Base-by-base conservation (phyloP, 2,797 vertebrate genomes). In the Ataeniobius toweri region DNA sequence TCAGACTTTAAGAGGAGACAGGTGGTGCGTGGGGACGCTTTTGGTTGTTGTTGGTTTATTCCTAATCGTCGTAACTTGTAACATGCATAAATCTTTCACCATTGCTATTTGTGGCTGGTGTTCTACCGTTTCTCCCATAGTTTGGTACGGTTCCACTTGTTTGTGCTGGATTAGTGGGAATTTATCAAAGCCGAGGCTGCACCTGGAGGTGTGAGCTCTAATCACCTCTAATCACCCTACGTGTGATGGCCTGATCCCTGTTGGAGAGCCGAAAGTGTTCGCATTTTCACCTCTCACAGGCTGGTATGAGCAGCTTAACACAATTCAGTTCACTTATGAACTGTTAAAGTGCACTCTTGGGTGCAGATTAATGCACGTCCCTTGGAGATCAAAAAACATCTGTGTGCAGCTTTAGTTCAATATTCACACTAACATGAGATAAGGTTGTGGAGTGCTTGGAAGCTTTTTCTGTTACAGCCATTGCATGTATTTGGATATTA, bases 201-300 rank as follows among this genome's bases (percentile, higher is more conserved):
- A 92, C 93, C 92, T 85, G 92, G 90, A 94, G 94, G 94, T 96
- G 94, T 95, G 93, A 91, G 91, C 87, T 79, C 78, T 93, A 91
- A 93, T 94, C 93, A 87, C 93, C 88, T 86, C 81, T 90, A 91
- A 92, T 95, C 93, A 93, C 92, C 92, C 93, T 89, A 94, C 71
- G 92, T 93, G 93, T 92, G 91, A 93, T 83, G 85, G 86, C 83
- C 90, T 91, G 92, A 93, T 93, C 91, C 84, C 84, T 53, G 55
- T 79, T 78, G 76, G 75, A n/a, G 68, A 31, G 41, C 36, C 14
- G 53, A 58, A 70, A 90, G 84, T 77, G 83, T 81, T 77, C 88
- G 88, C 88, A 88, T 91, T 92, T 93, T 92, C 87, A 75, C 89
- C 81, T 82, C 83, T 84, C 79, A 80, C 65, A 26, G 16, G 71